These are phyloP conservation scores for Penaeus chinensis DNA, from an alignment of 1,140 invertebrate genomes.

Conservation along the genomic window DNA sequence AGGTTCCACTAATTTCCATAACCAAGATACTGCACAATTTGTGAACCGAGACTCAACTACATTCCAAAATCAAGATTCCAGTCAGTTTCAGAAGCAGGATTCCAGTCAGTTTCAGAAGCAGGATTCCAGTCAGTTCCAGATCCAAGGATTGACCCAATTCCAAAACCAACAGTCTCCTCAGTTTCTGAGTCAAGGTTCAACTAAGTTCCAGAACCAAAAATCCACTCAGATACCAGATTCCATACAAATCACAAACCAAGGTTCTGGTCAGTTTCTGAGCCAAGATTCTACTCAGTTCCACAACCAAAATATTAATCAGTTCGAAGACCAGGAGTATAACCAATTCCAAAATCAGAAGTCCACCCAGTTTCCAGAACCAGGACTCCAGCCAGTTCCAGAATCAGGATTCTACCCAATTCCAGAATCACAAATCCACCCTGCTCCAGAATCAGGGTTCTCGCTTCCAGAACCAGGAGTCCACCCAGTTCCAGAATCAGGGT, in stretches of 20 bases:
- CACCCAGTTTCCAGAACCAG: not conserved
- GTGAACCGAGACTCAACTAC: too few species aligned
- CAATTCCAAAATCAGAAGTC: not conserved
- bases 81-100: too few species aligned
- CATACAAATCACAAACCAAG: not conserved
- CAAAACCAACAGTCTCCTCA: too few species aligned
- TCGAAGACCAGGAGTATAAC: not conserved
- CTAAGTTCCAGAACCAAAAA: too few species aligned
- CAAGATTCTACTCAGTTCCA: not conserved
- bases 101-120: too few species aligned
- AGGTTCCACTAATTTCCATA: too few species aligned
- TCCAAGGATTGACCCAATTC: too few species aligned
- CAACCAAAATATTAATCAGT: not conserved
- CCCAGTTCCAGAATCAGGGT: not conserved
- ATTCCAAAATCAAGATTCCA: too few species aligned
- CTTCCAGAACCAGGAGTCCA: not conserved
- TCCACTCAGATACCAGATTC: too few species aligned
- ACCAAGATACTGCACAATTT: too few species aligned
- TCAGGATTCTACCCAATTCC: not conserved
- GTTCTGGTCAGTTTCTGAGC: not conserved
- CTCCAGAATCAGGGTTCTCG: not conserved
- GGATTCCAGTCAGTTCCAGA: not conserved
- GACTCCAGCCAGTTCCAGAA: not conserved
- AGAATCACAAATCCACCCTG: not conserved
- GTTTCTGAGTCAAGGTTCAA: too few species aligned